Percentiles rank a stretch among this genome's conserved stretches.
Evolutionary conservation across 2,888 invertebrate genomes (phyloP).

Genomic region (Tillus elongatus): DNA sequence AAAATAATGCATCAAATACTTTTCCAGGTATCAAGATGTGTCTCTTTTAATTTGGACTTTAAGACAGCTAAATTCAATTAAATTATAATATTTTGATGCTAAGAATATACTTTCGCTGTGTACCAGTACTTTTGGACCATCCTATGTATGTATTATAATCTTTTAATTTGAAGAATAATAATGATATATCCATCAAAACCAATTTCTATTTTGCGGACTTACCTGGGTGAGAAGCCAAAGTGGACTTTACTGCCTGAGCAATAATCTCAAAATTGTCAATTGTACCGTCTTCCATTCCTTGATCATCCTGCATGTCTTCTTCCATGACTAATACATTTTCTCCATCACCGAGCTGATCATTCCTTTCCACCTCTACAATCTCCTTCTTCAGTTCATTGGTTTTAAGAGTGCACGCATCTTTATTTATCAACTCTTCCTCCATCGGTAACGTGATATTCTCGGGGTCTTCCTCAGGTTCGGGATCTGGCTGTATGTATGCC

Average conservation of each 20-base stretch:
- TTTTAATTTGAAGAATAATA: too few species aligned
- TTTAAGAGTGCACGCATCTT: slow-evolving; percentile 39
- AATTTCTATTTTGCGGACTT: slow-evolving; percentile 12
- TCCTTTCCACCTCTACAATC: slow-evolving; percentile 21
- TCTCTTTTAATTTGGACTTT: too few species aligned
- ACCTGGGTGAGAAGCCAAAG: slow-evolving; percentile 37
- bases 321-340: slow-evolving; percentile 22
- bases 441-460: slow-evolving; percentile 44
- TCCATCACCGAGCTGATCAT: slow-evolving; percentile 18
- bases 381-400: slow-evolving; percentile 30
- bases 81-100: too few species aligned
- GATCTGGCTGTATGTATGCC: slow-evolving; percentile 35
- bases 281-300: slow-evolving; percentile 29
- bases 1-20: too few species aligned
- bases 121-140: too few species aligned
- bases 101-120: too few species aligned
- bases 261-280: slow-evolving; percentile 37
- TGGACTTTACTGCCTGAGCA: slow-evolving; percentile 41
- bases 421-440: slow-evolving; percentile 34
- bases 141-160: too few species aligned
- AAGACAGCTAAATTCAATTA: too few species aligned
- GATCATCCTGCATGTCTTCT: slow-evolving; percentile 23
- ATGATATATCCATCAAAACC: too few species aligned
- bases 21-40: too few species aligned
- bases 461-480: slow-evolving; percentile 37